Conservation (phyloP, 37 sponge, comb jelly and placozoan species). For the Agelas oroides region DNA sequence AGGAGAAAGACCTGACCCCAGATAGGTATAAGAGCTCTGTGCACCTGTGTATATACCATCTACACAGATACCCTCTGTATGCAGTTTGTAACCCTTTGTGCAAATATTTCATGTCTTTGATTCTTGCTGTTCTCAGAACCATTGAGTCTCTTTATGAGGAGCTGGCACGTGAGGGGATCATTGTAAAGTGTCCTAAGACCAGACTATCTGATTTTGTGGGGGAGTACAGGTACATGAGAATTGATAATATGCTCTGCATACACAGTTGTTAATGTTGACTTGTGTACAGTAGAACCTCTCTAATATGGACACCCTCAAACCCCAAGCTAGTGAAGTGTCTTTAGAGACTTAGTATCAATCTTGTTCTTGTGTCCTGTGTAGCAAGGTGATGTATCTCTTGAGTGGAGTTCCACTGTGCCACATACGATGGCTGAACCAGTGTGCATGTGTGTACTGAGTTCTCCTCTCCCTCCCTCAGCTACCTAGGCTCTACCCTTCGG, state of each 20-base stretch:
- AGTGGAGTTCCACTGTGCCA: no score
- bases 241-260: no score
- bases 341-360: no score
- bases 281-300: background rate
- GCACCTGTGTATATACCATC: no score
- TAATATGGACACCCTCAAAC: no score
- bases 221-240: constrained; percentile 85
- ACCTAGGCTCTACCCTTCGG: constrained; percentile 87
- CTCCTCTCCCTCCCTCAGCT: constrained; percentile 46
- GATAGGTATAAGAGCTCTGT: constrained; percentile 79
- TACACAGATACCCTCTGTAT: background rate
- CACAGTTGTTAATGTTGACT: background rate
- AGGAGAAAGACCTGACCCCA: constrained; percentile 98
- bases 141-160: constrained; percentile 95
- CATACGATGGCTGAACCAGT: background rate
- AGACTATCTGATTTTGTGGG: constrained; percentile 84
- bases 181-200: constrained; percentile 85
- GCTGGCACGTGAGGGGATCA: constrained; percentile 86
- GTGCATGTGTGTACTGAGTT: background rate
- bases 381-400: no score
- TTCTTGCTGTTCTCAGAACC: constrained; percentile 53
- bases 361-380: no score
- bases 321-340: no score
- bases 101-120: no score
- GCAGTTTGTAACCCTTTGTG: background rate